Conservation (phyloP, 2,797 vertebrate genomes). For the Pipistrellus pygmaeus region DNA sequence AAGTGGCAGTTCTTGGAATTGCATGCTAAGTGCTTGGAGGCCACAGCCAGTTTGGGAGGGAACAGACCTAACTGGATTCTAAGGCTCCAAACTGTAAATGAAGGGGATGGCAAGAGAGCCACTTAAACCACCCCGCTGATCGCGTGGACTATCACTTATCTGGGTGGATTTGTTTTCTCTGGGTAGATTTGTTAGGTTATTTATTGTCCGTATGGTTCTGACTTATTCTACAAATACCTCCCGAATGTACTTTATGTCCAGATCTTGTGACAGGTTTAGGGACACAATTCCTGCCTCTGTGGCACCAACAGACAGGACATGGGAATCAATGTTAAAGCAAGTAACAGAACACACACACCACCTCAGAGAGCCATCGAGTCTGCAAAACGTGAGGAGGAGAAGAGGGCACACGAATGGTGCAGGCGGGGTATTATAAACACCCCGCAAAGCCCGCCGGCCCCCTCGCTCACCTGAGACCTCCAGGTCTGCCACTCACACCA, state of each 20-base stretch:
- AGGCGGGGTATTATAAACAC: neutral
- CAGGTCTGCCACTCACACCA: neutral
- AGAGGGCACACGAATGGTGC: neutral
- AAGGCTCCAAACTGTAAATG: neutral
- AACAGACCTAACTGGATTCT: neutral
- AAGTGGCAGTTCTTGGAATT: conserved; percentile 47
- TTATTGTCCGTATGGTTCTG: neutral
- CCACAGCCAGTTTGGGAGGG: neutral
- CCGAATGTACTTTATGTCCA: neutral
- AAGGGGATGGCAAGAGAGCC: neutral
- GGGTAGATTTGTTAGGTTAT: neutral
- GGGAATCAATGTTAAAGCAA: neutral
- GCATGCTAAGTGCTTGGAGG: neutral
- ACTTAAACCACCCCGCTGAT: neutral
- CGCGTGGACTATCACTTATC: neutral
- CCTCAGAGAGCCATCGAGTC: neutral
- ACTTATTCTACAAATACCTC: neutral
- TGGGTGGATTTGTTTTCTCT: neutral
- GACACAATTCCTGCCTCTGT: neutral
- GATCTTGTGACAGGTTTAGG: neutral
- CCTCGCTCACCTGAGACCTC: neutral
- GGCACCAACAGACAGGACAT: neutral
- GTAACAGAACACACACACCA: fast-evolving
- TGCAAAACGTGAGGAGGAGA: fast-evolving
- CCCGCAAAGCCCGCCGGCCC: no score